Base-by-base conservation (phyloP, 2,888 invertebrate genomes). In the Chaitophorus viminalis region DNA sequence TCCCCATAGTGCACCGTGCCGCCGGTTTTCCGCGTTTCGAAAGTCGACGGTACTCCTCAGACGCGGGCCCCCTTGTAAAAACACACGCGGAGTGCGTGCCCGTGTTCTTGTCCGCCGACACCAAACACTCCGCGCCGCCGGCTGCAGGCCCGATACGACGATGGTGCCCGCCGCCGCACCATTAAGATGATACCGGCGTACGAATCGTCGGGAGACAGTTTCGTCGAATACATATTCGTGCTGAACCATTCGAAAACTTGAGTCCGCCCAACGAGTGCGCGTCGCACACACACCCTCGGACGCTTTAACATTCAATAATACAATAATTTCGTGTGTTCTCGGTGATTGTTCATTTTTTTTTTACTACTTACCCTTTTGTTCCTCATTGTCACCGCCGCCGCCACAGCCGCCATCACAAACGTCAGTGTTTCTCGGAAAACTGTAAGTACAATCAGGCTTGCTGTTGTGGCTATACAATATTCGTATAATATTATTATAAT, bases 201-300 rank as follows among this genome's bases (percentile, higher is more conserved):
- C 81, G 29, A 78, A 74, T 74, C 87, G 79, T 87, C 87, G 72
- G 87, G 81, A 79, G 72, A 87, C 79, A 79, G 81, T 87, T 87
- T 79, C 72, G 81, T 87, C 75, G 74, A 81, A 54, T 89, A 87
- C 88, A 89, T 89, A 65, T 89, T 89, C 83, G 87, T 88, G 76
- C 82, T 89, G 76, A 88, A 89, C 39, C 89, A 89, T 85, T 89
- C 88, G 77, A 89, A 89, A 82, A 89, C 89, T 84, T 89, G 89
- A 60, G 46, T 54, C 74, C 46, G 46, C 46, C 46, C 46, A 52
- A 18, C 54, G 18, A 18, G 11, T 14, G 60, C 46, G 72, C 39
- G 33, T n/a, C n/a, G n/a, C 82, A 25, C 46, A 46, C 46, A 46
- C 46, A 46, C 46, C 46, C 46, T 46, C 46, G 46, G 46, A 46